phyloP scores from a whole-genome alignment of 2,113 vertebrate genomes.

The Oreotrochilus melanogaster region DNA sequence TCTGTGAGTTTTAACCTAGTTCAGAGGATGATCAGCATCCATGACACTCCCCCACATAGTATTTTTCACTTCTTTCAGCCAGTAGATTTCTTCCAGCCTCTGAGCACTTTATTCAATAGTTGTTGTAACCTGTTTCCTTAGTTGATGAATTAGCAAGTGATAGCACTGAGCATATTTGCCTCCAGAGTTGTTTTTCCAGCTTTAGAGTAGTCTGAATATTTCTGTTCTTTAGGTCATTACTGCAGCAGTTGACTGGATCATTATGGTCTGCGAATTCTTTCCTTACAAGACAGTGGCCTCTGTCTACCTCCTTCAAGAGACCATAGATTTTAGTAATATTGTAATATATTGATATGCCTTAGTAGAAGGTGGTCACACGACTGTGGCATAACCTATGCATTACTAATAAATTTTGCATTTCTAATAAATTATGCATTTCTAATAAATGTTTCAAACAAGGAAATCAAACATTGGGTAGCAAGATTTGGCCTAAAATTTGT shows the following conservation, averaged over 20 bases:
- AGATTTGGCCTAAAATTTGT: not conserved
- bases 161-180: not conserved
- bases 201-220: not conserved
- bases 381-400: not conserved
- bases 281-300: not conserved
- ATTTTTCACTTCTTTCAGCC: not conserved
- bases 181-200: not conserved
- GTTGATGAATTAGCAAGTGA: not conserved
- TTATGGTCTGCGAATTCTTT: not conserved
- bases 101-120: not conserved
- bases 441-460: not conserved
- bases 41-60: rapidly evolving
- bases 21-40: not conserved
- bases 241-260: not conserved
- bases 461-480: not conserved
- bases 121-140: not conserved
- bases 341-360: not conserved
- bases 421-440: too few relatives aligned
- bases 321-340: not conserved
- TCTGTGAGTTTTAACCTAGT: not conserved
- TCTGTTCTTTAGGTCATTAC: not conserved
- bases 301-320: not conserved
- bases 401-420: too few relatives aligned
- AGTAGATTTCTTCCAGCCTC: not conserved
- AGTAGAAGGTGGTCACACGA: not conserved